Evolutionary conservation across 2,797 vertebrate species (phyloP), one percentile per base, ranked within the genome.

Genomic region (Anguilla anguilla): DNA sequence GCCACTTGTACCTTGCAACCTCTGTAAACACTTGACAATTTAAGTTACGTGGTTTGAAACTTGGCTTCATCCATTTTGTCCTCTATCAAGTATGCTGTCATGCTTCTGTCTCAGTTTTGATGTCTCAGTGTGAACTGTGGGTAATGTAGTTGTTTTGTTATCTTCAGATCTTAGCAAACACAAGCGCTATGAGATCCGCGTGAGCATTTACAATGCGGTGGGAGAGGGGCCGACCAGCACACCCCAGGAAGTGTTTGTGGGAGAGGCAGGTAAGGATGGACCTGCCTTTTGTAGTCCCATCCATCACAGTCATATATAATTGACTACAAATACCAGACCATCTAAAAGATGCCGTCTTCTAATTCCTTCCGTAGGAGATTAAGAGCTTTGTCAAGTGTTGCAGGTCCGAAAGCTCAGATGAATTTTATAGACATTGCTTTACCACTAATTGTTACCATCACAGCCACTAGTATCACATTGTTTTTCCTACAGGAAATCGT

Each of bases 241-340:
- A 0, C 98, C 98, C 0, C 97, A 98, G 89, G 98, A 99, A 92
- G 98, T 99, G 90, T 99, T 99, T 0, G 98, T 99, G 0, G 98
- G 98, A 1, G 98, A 99, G 91, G 98, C 98, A 82, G 98, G 98
- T 99, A 92, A 93, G 87, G 39, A 28, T 2, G 1, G 15, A 13
- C 39, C 17, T 7, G n/a, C 55, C 10, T 10, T 49, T 49, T 46
- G 35, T 81, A 81, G 43, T 81, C 0, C 13, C 19, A 55, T 3
- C 5, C 28, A 4, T 25, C 83, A 19, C 31, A 43, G 15, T 22
- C 11, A 85, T 64, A 11, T 35, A 25, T 15, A 15, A 49, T 22
- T n/a, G 19, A 85, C 57, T 61, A 31, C 55, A 84, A 74, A 31
- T 84, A 17, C 25, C 82, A 84, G 15, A 39, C 9, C 19, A 69